Evolutionary conservation across 2,113 vertebrate species (phyloP).

Genomic region (Phaethon lepturus): DNA sequence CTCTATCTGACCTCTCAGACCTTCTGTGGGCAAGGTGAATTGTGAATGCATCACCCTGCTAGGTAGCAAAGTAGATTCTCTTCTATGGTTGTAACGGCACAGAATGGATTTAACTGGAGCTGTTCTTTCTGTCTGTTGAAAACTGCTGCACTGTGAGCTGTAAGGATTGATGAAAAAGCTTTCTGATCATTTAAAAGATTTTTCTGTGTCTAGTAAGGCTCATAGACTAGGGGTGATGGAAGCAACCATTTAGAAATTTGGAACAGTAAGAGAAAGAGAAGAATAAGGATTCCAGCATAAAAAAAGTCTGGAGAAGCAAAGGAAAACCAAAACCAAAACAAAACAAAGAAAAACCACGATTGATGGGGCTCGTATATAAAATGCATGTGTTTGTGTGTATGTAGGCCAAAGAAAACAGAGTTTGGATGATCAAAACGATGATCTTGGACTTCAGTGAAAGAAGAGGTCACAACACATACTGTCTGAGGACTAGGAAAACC

Average conservation of each 20-base stretch:
- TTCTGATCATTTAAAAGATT: background rate
- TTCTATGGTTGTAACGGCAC: background rate
- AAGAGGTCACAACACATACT: background rate
- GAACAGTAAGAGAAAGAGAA: background rate
- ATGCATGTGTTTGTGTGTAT: no score
- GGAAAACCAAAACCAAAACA: rapidly evolving
- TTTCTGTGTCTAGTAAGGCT: background rate
- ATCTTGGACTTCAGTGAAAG: background rate
- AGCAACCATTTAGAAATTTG: background rate
- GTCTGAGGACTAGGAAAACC: background rate
- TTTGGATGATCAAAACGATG: background rate
- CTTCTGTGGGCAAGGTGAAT: background rate
- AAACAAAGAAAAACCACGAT: rapidly evolving
- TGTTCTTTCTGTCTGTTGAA: background rate
- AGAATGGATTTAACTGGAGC: background rate
- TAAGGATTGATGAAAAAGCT: background rate
- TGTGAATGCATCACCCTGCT: background rate
- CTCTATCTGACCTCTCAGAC: background rate
- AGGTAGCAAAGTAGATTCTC: background rate
- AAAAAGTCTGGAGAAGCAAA: background rate
- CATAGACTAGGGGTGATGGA: rapidly evolving
- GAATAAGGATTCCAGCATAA: background rate
- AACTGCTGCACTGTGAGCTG: background rate
- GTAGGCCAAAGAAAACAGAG: background rate
- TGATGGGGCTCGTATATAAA: background rate